A percentile compares a stretch with the other conserved stretches of the same genome.
Conservation (phyloP, 2,888 invertebrate species). For the Scaptomyza caliginosa region DNA sequence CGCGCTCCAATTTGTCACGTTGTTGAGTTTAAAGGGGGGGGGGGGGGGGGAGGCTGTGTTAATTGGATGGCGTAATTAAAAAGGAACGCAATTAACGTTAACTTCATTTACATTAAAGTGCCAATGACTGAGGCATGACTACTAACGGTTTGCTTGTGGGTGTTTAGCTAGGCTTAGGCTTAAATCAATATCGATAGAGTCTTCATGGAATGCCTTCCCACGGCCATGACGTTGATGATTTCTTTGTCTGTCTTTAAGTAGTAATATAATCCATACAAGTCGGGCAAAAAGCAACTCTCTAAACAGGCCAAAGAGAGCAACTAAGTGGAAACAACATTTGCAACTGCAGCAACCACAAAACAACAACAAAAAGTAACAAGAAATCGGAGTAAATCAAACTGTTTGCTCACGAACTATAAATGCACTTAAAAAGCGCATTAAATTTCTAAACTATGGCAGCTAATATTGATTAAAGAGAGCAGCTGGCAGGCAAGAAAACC, state of each 20-base stretch:
- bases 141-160: too few species aligned
- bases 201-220: conserved; percentile 58
- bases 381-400: conserved; percentile 28
- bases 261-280: conserved; percentile 63
- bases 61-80: conserved; percentile 73
- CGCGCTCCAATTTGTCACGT: conserved; percentile 59
- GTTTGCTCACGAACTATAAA: conserved; percentile 28
- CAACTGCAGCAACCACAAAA: conserved; percentile 41
- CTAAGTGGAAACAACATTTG: conserved; percentile 57
- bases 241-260: conserved; percentile 38
- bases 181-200: conserved; percentile 36
- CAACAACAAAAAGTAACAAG: conserved; percentile 42
- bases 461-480: not conserved
- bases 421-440: conserved; percentile 30
- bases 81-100: conserved; percentile 65
- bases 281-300: conserved; percentile 57
- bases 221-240: conserved; percentile 42
- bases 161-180: too few species aligned
- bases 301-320: conserved; percentile 69
- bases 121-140: conserved; percentile 51
- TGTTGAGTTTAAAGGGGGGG: conserved; percentile 5
- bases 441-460: not conserved
- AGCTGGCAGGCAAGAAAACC: not conserved
- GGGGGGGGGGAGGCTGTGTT: conserved; percentile 35
- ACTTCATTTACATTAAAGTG: conserved; percentile 68